Evolutionary conservation across 2,797 vertebrate species (phyloP).

Genomic region (Austrolebias charrua): DNA sequence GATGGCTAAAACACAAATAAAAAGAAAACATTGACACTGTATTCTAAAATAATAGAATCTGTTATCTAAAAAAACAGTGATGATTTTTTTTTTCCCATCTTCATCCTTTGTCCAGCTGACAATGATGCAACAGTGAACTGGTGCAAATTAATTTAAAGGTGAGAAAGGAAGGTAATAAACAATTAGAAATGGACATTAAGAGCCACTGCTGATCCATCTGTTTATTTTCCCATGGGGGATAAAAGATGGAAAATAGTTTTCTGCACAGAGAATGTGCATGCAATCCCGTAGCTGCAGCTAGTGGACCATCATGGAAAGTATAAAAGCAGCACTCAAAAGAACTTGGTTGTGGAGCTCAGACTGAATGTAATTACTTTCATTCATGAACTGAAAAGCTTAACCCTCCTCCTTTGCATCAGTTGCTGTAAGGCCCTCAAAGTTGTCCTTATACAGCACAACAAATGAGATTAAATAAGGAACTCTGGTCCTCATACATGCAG

Average conservation of each 20-base stretch:
- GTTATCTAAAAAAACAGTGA: conserved; percentile 36
- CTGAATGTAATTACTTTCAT: conserved; percentile 20
- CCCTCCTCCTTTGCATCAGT: neutral
- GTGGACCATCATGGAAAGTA: conserved; percentile 7
- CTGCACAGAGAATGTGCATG: conserved; percentile 3
- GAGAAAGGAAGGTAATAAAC: conserved; percentile 15
- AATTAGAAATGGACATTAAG: conserved; percentile 12
- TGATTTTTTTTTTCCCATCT: conserved; percentile 10
- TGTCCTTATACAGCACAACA: neutral
- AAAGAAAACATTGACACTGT: conserved; percentile 42
- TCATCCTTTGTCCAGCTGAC: conserved; percentile 7
- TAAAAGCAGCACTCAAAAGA: conserved; percentile 9
- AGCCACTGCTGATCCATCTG: neutral
- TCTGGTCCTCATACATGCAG: rapidly evolving
- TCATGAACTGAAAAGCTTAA: conserved; percentile 8
- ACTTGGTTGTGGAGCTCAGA: conserved; percentile 18
- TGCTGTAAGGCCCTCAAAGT: neutral
- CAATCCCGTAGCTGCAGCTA: conserved; percentile 20
- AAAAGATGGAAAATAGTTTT: conserved; percentile 24
- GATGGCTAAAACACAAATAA: conserved; percentile 32
- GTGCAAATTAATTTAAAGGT: conserved; percentile 5
- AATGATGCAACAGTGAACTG: neutral
- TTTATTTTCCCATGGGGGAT: conserved; percentile 11
- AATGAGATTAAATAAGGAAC: conserved; percentile 3
- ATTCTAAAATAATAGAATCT: conserved; percentile 40